Conservation (phyloP, 2,113 vertebrate species). For the Hemiprocne comata region DNA sequence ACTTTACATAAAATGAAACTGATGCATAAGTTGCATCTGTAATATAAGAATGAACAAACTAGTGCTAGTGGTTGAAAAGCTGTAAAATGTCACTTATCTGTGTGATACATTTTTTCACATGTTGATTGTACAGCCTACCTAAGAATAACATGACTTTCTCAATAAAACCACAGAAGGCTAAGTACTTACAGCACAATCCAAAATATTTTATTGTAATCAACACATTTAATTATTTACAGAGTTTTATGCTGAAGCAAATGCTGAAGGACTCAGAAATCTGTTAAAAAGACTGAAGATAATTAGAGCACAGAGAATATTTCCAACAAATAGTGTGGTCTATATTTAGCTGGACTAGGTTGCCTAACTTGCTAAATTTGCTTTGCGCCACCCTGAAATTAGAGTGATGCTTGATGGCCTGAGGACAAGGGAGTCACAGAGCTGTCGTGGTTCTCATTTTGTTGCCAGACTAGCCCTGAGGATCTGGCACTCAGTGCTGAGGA, state of each 20-base stretch:
- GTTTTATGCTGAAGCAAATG: not conserved
- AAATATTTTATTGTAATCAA: slow-evolving; percentile 17
- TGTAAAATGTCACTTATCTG: not conserved
- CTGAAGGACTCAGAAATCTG: not conserved
- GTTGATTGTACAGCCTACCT: not conserved
- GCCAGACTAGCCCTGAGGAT: not conserved
- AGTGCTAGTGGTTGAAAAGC: not conserved
- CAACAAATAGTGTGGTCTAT: not conserved
- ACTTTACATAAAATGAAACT: not conserved
- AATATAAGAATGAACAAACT: not conserved
- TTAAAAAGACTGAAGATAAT: not conserved
- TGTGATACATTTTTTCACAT: not conserved
- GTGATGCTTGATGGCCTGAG: not conserved
- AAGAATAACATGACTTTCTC: slow-evolving; percentile 27
- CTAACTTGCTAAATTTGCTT: not conserved
- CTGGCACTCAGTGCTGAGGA: not conserved
- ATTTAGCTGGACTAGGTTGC: not conserved
- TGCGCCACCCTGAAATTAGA: not conserved
- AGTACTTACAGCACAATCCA: slow-evolving; percentile 10
- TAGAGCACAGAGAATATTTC: not conserved
- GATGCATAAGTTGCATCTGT: not conserved
- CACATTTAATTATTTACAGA: slow-evolving; percentile 47
- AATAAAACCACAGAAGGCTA: slow-evolving; percentile 41
- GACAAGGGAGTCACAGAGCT: not conserved
- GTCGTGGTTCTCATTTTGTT: not conserved